Conservation (phyloP, 2,113 vertebrate genomes). For the Charina bottae region DNA sequence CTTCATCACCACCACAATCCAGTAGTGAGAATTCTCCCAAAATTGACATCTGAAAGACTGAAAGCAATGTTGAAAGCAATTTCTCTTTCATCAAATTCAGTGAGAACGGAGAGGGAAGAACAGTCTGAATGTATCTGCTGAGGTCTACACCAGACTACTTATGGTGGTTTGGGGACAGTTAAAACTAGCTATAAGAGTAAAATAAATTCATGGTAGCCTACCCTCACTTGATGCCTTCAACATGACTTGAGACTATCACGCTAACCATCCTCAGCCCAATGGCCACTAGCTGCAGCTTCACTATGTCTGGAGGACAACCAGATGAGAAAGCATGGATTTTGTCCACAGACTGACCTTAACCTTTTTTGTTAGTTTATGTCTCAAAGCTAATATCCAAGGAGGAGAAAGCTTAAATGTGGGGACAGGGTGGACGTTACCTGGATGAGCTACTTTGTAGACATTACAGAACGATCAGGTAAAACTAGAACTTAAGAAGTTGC, state of each 20-base stretch:
- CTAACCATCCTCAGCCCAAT: neutral
- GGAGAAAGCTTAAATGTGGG: neutral
- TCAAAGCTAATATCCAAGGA: too few relatives aligned
- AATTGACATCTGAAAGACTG: neutral
- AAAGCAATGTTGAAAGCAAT: neutral
- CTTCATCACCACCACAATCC: neutral
- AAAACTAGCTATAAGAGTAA: neutral
- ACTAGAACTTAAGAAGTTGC: neutral
- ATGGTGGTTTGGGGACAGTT: neutral
- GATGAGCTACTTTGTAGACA: neutral
- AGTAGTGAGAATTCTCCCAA: neutral
- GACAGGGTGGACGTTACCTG: neutral
- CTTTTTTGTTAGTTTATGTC: neutral
- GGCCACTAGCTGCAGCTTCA: too few relatives aligned
- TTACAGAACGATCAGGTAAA: neutral
- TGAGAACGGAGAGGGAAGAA: neutral
- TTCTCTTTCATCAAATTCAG: neutral
- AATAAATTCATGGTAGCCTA: neutral
- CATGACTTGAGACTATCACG: neutral
- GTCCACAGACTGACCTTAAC: neutral
- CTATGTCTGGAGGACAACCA: too few relatives aligned
- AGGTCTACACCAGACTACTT: neutral
- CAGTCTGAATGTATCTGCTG: neutral
- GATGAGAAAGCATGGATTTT: neutral
- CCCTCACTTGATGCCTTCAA: neutral